Base-by-base conservation (phyloP, 2,888 invertebrate species). In the Cheilosia pagana region DNA sequence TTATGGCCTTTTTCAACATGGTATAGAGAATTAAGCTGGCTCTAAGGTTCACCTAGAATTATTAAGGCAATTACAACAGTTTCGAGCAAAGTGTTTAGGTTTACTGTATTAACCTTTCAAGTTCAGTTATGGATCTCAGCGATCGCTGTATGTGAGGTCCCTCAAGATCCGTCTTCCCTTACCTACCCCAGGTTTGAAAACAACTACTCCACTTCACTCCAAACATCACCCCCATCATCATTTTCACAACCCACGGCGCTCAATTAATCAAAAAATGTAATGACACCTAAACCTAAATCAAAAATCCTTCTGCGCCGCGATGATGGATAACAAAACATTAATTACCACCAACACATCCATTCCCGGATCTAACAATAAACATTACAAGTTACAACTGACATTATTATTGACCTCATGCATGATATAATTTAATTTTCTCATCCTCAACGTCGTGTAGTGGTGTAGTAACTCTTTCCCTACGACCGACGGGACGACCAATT, bases 351-450 rank as follows among this genome's bases (percentile, higher is more conserved):
- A 25, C 74, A 63, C 45, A 55, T 31, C 45, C 43, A 53, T 8
- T 43, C 23, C 7, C 23, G n/a, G 12, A 41, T 14, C 59, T 21
- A 59, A 60, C 25, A 71, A 74, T 45, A 45, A 14, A 35, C 63
- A 74, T 23, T 25, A 35, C 35, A 62, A 45, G 65, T 23, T 25
- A 35, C 48, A 75, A 65, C 75, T 48, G 65, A 28, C 59, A 67
- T 60, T 60, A 55, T 28, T 59, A 68, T 53, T 68, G 68, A 60
- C 55, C 67, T 67, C 67, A 60, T 68, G 74, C 67, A 74, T 74
- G 67, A 68, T 68, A 62, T 60, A 48, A 60, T 68, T 72, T 52
- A 60, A 72, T 79, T 60, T 74, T 53, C 23, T 41, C 4, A 2
- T 48, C 41, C 48, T 55, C 48, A 45, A 25, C 25, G 25, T 55